phyloP scores from a whole-genome alignment of 1,140 invertebrate species.

The Octopus sinensis region DNA sequence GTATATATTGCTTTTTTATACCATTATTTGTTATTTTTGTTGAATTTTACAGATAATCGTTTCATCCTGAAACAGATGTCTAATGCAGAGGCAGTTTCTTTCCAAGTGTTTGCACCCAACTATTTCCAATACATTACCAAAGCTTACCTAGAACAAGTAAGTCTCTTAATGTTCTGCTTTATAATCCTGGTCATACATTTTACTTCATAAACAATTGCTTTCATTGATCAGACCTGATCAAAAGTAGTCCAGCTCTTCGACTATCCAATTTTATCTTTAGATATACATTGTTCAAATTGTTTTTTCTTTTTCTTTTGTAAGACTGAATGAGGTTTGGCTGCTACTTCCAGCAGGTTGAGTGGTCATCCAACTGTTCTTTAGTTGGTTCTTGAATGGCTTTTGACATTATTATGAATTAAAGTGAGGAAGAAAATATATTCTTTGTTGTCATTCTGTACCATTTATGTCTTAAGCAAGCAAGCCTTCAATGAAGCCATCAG shows the following conservation, averaged over 20 bases:
- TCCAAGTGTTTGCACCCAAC: conserved; percentile 89
- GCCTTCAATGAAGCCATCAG: no score
- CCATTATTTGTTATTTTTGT: neutral
- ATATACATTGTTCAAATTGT: neutral
- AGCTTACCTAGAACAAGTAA: conserved; percentile 64
- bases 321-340: neutral
- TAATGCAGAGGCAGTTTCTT: conserved; percentile 83
- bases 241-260: no score
- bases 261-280: neutral
- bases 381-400: no score
- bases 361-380: no score
- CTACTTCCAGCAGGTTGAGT: no score
- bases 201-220: no score
- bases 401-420: no score
- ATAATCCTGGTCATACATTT: no score
- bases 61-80: conserved; percentile 98
- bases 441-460: no score
- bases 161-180: neutral
- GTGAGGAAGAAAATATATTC: no score
- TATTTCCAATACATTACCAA: conserved; percentile 89
- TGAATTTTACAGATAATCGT: conserved; percentile 74
- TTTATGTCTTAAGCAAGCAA: no score
- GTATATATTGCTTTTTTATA: neutral
- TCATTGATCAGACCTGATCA: no score
- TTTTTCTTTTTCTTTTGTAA: neutral